Evolutionary conservation across 2,888 invertebrate species (phyloP), one percentile per base, ranked within the genome.

Genomic region (Blomia tropicalis): DNA sequence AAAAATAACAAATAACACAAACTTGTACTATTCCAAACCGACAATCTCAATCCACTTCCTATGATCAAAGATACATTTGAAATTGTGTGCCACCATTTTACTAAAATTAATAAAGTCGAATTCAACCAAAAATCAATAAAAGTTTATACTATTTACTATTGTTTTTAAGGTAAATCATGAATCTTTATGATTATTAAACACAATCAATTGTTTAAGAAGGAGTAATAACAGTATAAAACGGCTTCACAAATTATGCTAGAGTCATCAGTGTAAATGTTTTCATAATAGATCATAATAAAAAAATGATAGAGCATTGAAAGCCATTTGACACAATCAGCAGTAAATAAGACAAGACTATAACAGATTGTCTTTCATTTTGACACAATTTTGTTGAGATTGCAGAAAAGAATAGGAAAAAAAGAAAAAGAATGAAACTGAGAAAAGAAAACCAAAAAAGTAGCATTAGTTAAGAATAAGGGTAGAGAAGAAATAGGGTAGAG

Each of bases 271-370:
- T n/a, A 47, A 47, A 47, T 47, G 51, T 47, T 47, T 47, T n/a
- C 7, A 47, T 47, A 47, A 47, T 47, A 47, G 51, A 47, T 47
- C 51, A 7, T 47, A 47, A 47, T 47, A 47, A 47, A 25, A 7
- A 14, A 19, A 7, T 47, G n/a, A n/a, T 17, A 41, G 14, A 17
- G 41, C 41, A 41, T 14, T 41, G 41, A 17, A 17, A 14, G n/a
- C 22, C 7, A 47, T 47, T 47, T n/a, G 51, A 47, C 51, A 47
- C 27, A n/a, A 47, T 47, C 51, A 47, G 51, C 51, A 47, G 51
- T 47, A 47, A 47, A 47, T 47, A 47, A 41, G n/a, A 17, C 14
- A 14, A 41, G n/a, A n/a, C 41, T 41, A 41, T 14, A 41, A 41
- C 14, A 41, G 14, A n/a, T n/a, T 14, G n/a, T 41, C 14, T 17